Percentiles rank a stretch among this genome's conserved stretches.
Conservation (phyloP, 2,113 vertebrate genomes). For the Nematolebias whitei region DNA sequence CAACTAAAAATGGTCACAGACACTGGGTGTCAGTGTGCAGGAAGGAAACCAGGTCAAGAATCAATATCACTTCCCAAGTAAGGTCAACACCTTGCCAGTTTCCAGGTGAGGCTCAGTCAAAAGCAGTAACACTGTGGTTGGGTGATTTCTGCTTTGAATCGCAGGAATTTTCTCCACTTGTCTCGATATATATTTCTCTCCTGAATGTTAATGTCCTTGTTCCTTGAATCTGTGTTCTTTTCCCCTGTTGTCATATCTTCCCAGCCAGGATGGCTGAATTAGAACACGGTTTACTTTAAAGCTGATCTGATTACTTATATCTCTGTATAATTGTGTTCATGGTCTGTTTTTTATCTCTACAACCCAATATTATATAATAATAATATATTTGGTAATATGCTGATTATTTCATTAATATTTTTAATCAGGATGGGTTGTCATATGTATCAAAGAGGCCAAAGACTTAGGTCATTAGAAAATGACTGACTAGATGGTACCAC, state of each 20-base stretch:
- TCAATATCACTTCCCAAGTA: too few relatives aligned
- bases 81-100: neutral
- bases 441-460: constrained; percentile 14
- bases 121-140: neutral
- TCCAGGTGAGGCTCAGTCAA: neutral
- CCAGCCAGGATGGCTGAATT: neutral
- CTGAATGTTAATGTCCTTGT: neutral
- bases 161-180: too few relatives aligned
- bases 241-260: neutral
- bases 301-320: neutral
- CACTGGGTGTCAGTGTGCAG: too few relatives aligned
- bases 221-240: neutral
- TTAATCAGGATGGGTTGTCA: constrained; percentile 28
- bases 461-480: constrained; percentile 41
- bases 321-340: neutral
- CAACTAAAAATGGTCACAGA: too few relatives aligned
- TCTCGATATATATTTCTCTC: too few relatives aligned
- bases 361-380: neutral
- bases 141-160: neutral
- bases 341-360: neutral
- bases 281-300: neutral
- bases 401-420: constrained; percentile 4
- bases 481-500: constrained; percentile 54
- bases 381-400: neutral
- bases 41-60: too few relatives aligned